Conservation (phyloP, 92 coral and sea anemone species). For the Chrysogorgia sp. region DNA sequence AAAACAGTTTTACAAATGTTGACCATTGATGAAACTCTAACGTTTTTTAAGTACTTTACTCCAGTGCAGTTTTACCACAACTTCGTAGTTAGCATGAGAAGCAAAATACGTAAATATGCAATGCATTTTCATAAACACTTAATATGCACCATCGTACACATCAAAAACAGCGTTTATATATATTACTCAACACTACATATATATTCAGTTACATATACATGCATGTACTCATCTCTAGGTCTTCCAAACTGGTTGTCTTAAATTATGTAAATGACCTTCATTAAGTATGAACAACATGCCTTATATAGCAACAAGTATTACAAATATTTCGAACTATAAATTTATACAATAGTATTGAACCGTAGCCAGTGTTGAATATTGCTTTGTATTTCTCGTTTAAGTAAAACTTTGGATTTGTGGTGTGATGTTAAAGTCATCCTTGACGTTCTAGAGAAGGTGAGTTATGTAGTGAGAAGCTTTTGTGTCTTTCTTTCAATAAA, state of each 20-base stretch:
- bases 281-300: neutral
- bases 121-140: too few relatives aligned
- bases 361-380: conserved; percentile 12
- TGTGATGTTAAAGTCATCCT: neutral
- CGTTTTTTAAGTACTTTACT: too few relatives aligned
- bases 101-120: too few relatives aligned
- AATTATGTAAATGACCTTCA: conserved; percentile 11
- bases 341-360: neutral
- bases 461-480: neutral
- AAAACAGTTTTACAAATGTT: too few relatives aligned
- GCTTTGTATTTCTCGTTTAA: neutral
- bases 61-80: too few relatives aligned
- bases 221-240: neutral
- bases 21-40: too few relatives aligned
- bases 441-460: neutral
- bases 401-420: neutral
- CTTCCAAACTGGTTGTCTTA: neutral
- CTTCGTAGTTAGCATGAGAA: too few relatives aligned
- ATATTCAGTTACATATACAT: neutral
- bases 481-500: neutral
- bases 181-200: neutral
- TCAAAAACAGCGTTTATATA: too few relatives aligned
- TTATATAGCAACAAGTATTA: conserved; percentile 21
- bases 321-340: conserved; percentile 11
- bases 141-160: too few relatives aligned